Evolutionary conservation across 2,888 invertebrate species (phyloP).

Genomic region (Bugula neritina): DNA sequence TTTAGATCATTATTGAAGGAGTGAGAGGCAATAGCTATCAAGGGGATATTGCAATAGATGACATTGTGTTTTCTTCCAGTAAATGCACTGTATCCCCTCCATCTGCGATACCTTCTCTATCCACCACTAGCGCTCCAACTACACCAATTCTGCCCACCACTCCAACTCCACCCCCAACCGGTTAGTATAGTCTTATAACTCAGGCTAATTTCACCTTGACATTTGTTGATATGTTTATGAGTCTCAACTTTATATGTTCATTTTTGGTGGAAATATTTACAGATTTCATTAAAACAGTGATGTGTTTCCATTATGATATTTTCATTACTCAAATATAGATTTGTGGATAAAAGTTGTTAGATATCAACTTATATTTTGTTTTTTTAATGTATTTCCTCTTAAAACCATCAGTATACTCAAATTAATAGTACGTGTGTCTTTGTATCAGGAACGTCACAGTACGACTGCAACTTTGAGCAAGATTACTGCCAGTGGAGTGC

Average conservation of each 20-base stretch:
- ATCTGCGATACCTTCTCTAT: not conserved
- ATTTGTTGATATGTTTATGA: too few relatives aligned
- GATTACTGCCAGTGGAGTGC: conserved; percentile 44
- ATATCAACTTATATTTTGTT: too few relatives aligned
- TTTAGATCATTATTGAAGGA: conserved; percentile 31
- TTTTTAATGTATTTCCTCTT: conserved; percentile 29
- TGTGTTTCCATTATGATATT: too few relatives aligned
- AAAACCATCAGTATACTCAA: not conserved
- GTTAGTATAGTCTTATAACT: not conserved
- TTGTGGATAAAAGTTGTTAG: too few relatives aligned
- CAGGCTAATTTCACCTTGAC: too few relatives aligned
- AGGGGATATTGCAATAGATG: conserved; percentile 31
- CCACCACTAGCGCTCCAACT: not conserved
- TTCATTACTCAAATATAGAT: too few relatives aligned
- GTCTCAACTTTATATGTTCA: too few relatives aligned
- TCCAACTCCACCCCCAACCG: conserved; percentile 27
- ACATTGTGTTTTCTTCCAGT: conserved; percentile 27
- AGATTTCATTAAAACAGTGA: too few relatives aligned
- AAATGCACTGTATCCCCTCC: conserved; percentile 15
- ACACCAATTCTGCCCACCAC: conserved; percentile 29
- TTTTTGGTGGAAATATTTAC: too few relatives aligned
- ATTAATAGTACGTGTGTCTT: not conserved
- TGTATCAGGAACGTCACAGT: not conserved
- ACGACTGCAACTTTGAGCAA: conserved; percentile 44
- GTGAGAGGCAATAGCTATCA: conserved; percentile 29